Conservation (phyloP, 2,797 vertebrate genomes). For the Iguana delicatissima region DNA sequence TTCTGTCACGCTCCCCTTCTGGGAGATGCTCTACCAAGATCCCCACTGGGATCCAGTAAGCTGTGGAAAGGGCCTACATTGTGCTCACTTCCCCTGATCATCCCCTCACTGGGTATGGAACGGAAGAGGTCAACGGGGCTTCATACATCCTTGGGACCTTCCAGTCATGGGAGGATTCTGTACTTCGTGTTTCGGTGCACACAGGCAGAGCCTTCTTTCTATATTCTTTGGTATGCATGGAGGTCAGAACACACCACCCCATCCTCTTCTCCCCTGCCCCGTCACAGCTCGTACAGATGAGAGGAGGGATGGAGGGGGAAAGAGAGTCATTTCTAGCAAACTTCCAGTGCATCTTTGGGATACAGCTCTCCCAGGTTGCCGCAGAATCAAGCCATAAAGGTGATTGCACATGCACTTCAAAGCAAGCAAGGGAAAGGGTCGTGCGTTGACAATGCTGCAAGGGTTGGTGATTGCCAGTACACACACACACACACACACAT, state of each 20-base stretch:
- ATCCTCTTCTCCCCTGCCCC: too few species aligned
- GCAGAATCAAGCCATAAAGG: neutral
- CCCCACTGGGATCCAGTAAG: too few species aligned
- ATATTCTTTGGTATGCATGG: neutral
- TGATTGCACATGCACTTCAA: slow-evolving; percentile 36
- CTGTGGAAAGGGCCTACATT: neutral
- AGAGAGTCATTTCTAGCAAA: rapidly evolving
- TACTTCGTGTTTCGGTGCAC: too few species aligned
- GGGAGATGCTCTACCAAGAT: too few species aligned
- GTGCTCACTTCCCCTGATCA: neutral
- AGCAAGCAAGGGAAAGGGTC: slow-evolving; percentile 48
- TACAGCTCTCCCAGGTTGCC: slow-evolving; percentile 70
- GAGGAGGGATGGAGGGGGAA: neutral
- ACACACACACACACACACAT: neutral
- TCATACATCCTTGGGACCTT: neutral
- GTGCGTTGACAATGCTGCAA: neutral
- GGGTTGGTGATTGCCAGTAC: slow-evolving; percentile 19
- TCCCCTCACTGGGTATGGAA: neutral
- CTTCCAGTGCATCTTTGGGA: slow-evolving; percentile 33
- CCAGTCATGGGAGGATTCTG: neutral
- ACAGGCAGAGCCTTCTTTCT: neutral
- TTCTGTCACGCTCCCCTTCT: too few species aligned
- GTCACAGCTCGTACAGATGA: too few species aligned
- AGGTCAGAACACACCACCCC: too few species aligned
- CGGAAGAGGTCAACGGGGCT: neutral